Evolutionary conservation across 1,140 invertebrate species (phyloP).

Genomic region (Meloidogyne hapla): DNA sequence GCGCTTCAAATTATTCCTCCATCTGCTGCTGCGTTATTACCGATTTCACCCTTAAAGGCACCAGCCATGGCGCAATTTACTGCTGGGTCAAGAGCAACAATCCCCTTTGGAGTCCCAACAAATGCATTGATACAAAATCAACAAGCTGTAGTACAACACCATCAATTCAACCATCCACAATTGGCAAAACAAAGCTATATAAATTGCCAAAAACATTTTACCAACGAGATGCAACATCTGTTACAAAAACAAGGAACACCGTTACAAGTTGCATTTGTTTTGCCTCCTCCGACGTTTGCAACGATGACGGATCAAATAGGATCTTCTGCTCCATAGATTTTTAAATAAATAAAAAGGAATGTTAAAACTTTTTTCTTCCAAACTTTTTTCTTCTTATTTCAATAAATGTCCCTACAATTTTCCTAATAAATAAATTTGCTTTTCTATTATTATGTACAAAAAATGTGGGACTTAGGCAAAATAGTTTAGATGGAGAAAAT

Average conservation of each 20-base stretch:
- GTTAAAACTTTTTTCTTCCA: not conserved
- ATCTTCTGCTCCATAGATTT: not conserved
- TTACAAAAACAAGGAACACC: constrained; percentile 5
- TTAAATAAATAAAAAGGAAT: not conserved
- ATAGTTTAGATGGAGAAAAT: too few relatives aligned
- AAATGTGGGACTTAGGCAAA: too few relatives aligned
- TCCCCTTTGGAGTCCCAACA: not conserved
- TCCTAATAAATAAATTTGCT: not conserved
- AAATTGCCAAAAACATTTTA: not conserved
- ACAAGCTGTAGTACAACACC: not conserved
- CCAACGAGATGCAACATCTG: not conserved
- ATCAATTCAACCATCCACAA: not conserved
- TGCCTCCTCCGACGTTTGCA: not conserved
- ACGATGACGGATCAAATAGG: not conserved
- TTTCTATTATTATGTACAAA: too few relatives aligned
- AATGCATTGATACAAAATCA: not conserved
- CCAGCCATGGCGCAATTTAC: not conserved
- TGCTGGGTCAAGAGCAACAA: not conserved
- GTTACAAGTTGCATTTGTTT: not conserved
- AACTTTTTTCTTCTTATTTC: not conserved
- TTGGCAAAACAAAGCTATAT: not conserved
- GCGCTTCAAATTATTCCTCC: not conserved
- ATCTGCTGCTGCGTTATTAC: not conserved
- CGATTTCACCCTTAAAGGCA: not conserved
- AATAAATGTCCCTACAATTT: not conserved